Conservation (phyloP, 1,140 invertebrate genomes). For the Conus betulinus region DNA sequence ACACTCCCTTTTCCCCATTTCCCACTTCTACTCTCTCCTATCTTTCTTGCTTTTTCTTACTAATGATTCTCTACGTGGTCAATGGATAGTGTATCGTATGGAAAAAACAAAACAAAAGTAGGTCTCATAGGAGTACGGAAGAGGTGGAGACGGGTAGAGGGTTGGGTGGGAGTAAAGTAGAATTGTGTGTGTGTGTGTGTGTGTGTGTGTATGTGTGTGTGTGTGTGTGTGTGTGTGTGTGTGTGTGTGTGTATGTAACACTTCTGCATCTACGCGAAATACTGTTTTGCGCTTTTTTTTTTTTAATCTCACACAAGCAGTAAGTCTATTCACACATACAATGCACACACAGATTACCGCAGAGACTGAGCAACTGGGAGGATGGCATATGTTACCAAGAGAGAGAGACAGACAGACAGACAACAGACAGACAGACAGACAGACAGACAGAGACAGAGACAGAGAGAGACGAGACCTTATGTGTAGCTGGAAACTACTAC, state of each 20-base stretch:
- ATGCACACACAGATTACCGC: background rate
- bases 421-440: no score
- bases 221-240: background rate
- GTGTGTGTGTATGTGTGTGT: constrained; percentile 20
- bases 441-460: no score
- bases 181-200: constrained; percentile 13
- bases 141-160: background rate
- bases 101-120: background rate
- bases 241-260: background rate
- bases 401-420: no score
- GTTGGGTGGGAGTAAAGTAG: background rate
- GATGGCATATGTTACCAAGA: background rate
- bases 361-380: background rate
- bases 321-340: background rate
- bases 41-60: background rate
- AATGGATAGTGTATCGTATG: background rate
- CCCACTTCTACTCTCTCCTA: background rate
- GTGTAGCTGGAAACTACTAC: no score
- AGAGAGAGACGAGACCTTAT: no score
- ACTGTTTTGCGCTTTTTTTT: background rate
- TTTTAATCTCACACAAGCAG: background rate
- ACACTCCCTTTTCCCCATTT: background rate
- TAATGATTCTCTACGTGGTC: background rate
- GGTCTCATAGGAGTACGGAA: background rate
- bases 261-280: background rate